A percentile compares a stretch with the other conserved stretches of the same genome.
These are phyloP conservation scores for Chaenocephalus aceratus DNA, from an alignment of 2,113 vertebrate species.

Conservation along the genomic window DNA sequence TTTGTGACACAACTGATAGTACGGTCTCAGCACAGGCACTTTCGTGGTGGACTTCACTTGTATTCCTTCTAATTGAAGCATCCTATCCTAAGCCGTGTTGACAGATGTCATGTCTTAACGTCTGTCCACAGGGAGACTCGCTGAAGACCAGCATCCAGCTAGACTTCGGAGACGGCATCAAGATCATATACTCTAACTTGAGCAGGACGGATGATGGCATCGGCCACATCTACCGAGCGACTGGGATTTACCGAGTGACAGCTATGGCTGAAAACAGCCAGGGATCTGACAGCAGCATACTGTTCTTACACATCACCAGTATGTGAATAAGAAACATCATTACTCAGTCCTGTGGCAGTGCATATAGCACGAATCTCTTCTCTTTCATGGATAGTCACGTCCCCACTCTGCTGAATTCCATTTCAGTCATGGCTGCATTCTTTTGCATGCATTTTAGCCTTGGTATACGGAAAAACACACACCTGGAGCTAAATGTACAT, in stretches of 20 bases:
- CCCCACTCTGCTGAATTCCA: slow-evolving; percentile 38
- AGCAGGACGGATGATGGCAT: slow-evolving; percentile 92
- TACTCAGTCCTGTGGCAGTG: slow-evolving; percentile 48
- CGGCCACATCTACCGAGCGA: slow-evolving; percentile 89
- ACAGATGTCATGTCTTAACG: slow-evolving; percentile 67
- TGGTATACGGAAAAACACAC: slow-evolving; percentile 34
- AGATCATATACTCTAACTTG: slow-evolving; percentile 95
- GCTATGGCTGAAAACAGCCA: slow-evolving; percentile 92
- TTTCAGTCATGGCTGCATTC: slow-evolving; percentile 51
- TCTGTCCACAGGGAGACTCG: slow-evolving; percentile 88
- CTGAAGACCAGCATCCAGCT: slow-evolving; percentile 93
- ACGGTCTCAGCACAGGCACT: slow-evolving; percentile 58
- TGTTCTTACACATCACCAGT: slow-evolving; percentile 96
- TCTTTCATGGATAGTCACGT: slow-evolving; percentile 56
- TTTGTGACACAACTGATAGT: slow-evolving; percentile 58
- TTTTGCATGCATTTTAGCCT: slow-evolving; percentile 39
- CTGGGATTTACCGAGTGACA: slow-evolving; percentile 93
- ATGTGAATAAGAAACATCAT: slow-evolving; percentile 82
- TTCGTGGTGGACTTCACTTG: slow-evolving; percentile 42
- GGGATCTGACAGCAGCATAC: slow-evolving; percentile 89
- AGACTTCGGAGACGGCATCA: slow-evolving; percentile 95
- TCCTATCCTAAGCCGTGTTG: slow-evolving; percentile 63
- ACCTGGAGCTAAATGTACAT: slow-evolving; percentile 39
- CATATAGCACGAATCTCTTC: slow-evolving; percentile 38
- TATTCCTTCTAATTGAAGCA: slow-evolving; percentile 44